Base-by-base conservation (phyloP, 2,888 invertebrate species). In the Melangyna quadrimaculata region DNA sequence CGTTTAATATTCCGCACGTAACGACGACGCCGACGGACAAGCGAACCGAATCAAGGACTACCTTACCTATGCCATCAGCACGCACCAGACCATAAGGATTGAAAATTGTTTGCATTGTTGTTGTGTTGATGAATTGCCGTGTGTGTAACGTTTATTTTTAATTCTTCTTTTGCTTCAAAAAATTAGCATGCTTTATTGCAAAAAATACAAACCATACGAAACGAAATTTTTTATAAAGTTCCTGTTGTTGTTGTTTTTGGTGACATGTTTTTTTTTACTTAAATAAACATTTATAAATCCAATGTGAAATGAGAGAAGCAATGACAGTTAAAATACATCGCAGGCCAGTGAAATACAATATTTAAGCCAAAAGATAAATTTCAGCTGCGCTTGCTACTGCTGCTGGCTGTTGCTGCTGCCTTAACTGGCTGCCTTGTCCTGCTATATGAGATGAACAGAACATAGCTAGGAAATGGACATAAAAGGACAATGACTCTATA, bases 101-200 rank as follows among this genome's bases (percentile, higher is more conserved):
- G 61, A 32, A 71, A 80, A 80, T 72, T 81, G 69, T 73, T 81
- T 86, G 86, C 67, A 70, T 83, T 78, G 55, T 63, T 84, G 37
- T 22, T 7, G 32, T 17, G 29, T 45, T 69, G 77, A 72, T 59
- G 63, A 63, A 78, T 57, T 80, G 48, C 4, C 69, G 24, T 75
- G 53, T 59, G 19, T 74, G 55, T 35, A 19, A 35, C 19, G 9
- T 1, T 55, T 55, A 1, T 32, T 55, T 53, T 73, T 57, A n/a
- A n/a, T n/a, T 22, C 35, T 65, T 32, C 22, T 27, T 43, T 24
- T n/a, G 7, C 8, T 8, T 43, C 43, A 17, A 43, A 17, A 43
- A 17, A n/a, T 43, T 9, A 79, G 70, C 70, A 48, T 55, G 72
- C 51, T 61, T 59, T 55, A 22, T 27, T 63, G 19, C 1, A 37